phyloP scores from a whole-genome alignment of 2,888 invertebrate species.

The Onchidella celtica region DNA sequence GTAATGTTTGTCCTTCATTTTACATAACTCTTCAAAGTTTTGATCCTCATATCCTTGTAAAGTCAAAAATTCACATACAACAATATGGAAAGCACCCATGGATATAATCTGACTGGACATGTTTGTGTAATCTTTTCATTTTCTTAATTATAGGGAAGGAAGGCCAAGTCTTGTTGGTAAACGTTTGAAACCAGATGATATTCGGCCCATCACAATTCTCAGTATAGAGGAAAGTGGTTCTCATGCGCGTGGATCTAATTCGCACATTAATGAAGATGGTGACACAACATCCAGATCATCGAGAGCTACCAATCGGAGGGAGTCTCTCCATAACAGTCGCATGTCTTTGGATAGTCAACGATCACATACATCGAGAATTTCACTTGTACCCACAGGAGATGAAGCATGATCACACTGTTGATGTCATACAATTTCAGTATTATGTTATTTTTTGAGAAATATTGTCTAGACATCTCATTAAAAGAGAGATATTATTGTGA shows the following conservation, averaged over 20 bases:
- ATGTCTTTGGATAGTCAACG: slow-evolving; percentile 53
- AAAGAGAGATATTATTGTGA: too few species aligned
- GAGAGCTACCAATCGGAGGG: slow-evolving; percentile 50
- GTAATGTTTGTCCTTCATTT: too few species aligned
- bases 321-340: slow-evolving; percentile 55
- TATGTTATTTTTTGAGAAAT: not conserved
- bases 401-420: too few species aligned
- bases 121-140: too few species aligned
- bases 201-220: slow-evolving; percentile 61
- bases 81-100: too few species aligned
- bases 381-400: slow-evolving; percentile 21
- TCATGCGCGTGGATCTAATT: slow-evolving; percentile 58
- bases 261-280: slow-evolving; percentile 65
- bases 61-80: too few species aligned
- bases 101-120: too few species aligned
- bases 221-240: slow-evolving; percentile 62
- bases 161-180: slow-evolving; percentile 63
- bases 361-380: slow-evolving; percentile 42
- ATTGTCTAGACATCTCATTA: too few species aligned
- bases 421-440: too few species aligned
- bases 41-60: too few species aligned
- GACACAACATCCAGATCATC: slow-evolving; percentile 64
- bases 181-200: slow-evolving; percentile 51
- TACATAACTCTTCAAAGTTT: too few species aligned
- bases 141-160: slow-evolving; percentile 66